These are phyloP conservation scores for Mastacembelus armatus DNA, from an alignment of 2,797 vertebrate species.

Conservation along the genomic window DNA sequence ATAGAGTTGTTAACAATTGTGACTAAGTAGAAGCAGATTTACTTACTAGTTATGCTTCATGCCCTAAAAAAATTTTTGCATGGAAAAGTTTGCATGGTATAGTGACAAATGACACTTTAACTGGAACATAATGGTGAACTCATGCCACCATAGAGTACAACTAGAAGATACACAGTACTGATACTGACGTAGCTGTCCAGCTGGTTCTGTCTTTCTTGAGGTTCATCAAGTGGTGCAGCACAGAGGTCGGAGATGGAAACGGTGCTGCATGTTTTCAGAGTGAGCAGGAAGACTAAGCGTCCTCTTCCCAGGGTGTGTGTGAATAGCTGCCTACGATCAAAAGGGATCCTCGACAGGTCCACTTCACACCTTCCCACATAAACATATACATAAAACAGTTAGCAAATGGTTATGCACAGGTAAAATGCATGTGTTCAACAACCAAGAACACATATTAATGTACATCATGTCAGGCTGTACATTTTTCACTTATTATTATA, in stretches of 20 bases:
- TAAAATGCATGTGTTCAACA: not conserved
- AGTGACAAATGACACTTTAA: not conserved
- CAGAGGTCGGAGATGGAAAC: slow-evolving; percentile 91
- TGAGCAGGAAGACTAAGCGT: slow-evolving; percentile 86
- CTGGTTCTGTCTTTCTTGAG: slow-evolving; percentile 82
- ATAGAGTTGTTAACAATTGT: too few species aligned
- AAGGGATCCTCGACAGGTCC: slow-evolving; percentile 82
- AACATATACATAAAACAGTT: slow-evolving; percentile 3
- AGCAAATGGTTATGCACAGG: not conserved
- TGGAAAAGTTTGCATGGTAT: too few species aligned
- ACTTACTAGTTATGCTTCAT: too few species aligned
- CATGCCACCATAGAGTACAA: not conserved
- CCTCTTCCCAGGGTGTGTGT: slow-evolving; percentile 80
- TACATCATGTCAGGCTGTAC: not conserved
- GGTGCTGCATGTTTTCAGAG: slow-evolving; percentile 81
- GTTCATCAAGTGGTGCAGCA: slow-evolving; percentile 88
- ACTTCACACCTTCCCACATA: slow-evolving; percentile 87
- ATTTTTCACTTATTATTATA: not conserved
- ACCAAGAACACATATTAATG: not conserved
- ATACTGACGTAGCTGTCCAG: slow-evolving; percentile 88
- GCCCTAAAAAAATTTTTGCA: too few species aligned
- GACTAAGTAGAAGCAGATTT: too few species aligned
- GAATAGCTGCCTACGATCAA: slow-evolving; percentile 82
- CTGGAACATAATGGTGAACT: not conserved
- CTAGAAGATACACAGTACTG: not conserved